Conservation (phyloP, 2,888 invertebrate species). For the Parascotia fuliginaria region DNA sequence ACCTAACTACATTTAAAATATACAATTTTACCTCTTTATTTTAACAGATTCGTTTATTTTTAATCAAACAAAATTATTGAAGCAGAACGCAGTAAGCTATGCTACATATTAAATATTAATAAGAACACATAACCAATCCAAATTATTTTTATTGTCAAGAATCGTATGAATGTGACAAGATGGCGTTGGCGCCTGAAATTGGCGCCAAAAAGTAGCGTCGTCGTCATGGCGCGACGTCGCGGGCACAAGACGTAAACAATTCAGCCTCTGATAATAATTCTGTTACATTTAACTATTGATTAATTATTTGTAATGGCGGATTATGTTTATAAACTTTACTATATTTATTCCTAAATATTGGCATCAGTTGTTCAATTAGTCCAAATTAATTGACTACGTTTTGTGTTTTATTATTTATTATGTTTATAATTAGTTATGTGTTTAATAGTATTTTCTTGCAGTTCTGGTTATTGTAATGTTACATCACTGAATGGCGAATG, state of each 20-base stretch:
- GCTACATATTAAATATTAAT: constrained; percentile 51
- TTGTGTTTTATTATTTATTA: too few relatives aligned
- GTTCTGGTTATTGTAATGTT: too few relatives aligned
- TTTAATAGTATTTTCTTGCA: too few relatives aligned
- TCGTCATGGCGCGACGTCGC: constrained; percentile 44
- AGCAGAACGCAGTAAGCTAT: background rate
- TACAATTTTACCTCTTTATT: too few relatives aligned
- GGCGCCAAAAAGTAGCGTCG: constrained; percentile 71
- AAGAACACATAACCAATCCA: constrained; percentile 50
- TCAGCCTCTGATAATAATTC: constrained; percentile 49
- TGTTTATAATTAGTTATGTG: too few relatives aligned
- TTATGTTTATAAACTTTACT: constrained; percentile 5
- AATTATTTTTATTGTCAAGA: constrained; percentile 76
- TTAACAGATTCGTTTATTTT: too few relatives aligned
- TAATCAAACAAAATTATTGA: background rate
- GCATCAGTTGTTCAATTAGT: constrained; percentile 2
- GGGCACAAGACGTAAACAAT: constrained; percentile 56
- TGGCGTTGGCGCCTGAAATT: constrained; percentile 74
- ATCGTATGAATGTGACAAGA: constrained; percentile 71
- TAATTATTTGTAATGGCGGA: constrained; percentile 41
- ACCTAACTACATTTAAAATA: too few relatives aligned
- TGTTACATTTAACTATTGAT: constrained; percentile 52
- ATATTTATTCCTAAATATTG: background rate
- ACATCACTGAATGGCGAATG: too few relatives aligned
- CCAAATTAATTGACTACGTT: background rate